Conservation (phyloP, 2,888 invertebrate species). For the Strigamia transsilvanica region DNA sequence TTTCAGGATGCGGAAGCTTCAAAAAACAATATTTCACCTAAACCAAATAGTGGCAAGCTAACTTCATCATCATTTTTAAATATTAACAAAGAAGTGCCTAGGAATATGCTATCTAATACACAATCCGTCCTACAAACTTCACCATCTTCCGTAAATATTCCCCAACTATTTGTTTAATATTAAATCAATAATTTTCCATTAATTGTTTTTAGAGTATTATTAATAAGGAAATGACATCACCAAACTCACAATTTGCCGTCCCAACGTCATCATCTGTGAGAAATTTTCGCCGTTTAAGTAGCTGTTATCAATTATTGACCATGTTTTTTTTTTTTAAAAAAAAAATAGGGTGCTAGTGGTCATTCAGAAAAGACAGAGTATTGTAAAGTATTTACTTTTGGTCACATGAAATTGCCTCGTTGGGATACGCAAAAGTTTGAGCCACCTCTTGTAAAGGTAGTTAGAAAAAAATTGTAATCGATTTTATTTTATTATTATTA, state of each 20-base stretch:
- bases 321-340: not conserved
- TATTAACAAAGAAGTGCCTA: not conserved
- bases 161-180: not conserved
- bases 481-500: not conserved
- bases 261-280: not conserved
- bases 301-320: not conserved
- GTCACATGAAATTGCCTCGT: not conserved
- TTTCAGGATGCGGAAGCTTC: too few species aligned
- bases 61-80: not conserved
- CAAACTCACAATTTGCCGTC: not conserved
- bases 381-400: constrained; percentile 61
- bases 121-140: not conserved
- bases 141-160: not conserved
- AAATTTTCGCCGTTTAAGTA: too few species aligned
- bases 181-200: not conserved
- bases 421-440: not conserved
- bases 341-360: not conserved
- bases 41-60: too few species aligned
- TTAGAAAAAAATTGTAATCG: not conserved
- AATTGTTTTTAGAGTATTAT: not conserved
- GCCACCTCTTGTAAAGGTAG: too few species aligned
- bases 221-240: not conserved
- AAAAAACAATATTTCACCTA: too few species aligned
- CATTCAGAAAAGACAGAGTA: constrained; percentile 63
- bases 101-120: too few species aligned